These are phyloP conservation scores for Varanus komodoensis DNA, from an alignment of 2,113 vertebrate genomes.

Conservation along the genomic window DNA sequence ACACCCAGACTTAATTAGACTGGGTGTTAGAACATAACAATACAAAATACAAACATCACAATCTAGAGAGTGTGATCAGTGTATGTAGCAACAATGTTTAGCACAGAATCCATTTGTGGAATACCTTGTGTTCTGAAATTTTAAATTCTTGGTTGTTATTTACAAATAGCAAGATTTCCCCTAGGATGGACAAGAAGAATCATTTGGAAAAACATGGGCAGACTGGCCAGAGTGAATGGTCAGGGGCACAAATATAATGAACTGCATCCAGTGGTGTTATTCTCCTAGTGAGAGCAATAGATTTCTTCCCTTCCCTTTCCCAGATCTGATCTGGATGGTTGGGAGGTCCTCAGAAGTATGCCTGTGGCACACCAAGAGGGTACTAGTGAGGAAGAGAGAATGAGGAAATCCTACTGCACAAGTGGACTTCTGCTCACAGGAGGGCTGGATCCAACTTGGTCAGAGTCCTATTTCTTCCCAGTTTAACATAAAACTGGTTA, in stretches of 20 bases:
- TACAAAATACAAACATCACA: background rate
- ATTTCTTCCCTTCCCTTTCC: no score
- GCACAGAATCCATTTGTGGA: background rate
- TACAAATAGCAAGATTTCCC: background rate
- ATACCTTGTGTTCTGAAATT: background rate
- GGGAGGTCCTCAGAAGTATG: no score
- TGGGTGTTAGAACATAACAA: background rate
- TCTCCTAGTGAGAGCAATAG: no score
- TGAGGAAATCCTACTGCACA: no score
- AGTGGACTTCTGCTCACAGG: no score
- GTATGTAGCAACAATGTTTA: background rate
- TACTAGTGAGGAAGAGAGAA: no score
- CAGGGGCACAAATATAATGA: background rate
- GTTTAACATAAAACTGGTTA: conserved; percentile 25
- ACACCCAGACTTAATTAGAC: background rate
- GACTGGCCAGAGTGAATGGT: background rate
- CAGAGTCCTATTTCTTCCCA: background rate
- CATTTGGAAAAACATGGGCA: background rate
- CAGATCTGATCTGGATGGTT: no score
- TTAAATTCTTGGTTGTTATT: background rate
- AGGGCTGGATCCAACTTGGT: background rate
- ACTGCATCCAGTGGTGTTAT: no score
- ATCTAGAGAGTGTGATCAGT: background rate
- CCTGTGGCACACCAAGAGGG: no score
- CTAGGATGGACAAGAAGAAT: background rate